phyloP scores from a whole-genome alignment of 2,797 vertebrate species.

The Synanceia verrucosa region DNA sequence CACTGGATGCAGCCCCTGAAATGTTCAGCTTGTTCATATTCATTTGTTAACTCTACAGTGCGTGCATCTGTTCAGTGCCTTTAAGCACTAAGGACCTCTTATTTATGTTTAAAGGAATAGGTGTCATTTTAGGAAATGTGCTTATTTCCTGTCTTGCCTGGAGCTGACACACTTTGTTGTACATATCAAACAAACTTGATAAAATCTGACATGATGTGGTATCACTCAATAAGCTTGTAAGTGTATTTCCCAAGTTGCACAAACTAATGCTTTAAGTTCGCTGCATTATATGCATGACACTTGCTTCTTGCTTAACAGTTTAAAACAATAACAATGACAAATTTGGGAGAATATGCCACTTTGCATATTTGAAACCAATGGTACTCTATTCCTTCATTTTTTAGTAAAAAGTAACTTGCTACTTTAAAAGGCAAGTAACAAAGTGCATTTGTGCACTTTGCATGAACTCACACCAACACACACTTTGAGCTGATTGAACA shows the following conservation, averaged over 20 bases:
- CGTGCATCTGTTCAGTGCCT: not conserved
- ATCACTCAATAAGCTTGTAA: not conserved
- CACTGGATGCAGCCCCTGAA: not conserved
- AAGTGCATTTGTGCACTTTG: not conserved
- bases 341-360: not conserved
- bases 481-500: not conserved
- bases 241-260: too few relatives aligned
- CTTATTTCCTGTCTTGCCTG: not conserved
- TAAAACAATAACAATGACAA: not conserved
- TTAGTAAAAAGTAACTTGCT: not conserved
- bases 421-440: not conserved
- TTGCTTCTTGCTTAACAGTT: not conserved
- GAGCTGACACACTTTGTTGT: not conserved
- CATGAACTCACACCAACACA: not conserved
- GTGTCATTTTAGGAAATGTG: not conserved
- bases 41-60: not conserved
- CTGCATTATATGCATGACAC: not conserved
- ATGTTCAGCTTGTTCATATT: conserved; percentile 17
- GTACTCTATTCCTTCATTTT: not conserved
- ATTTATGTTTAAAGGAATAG: not conserved
- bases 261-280: not conserved
- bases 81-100: not conserved
- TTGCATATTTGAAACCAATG: not conserved
- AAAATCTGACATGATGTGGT: not conserved
- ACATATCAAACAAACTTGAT: not conserved